Evolutionary conservation across 2,797 vertebrate genomes (phyloP).

Genomic region (Hippoglossus hippoglossus): DNA sequence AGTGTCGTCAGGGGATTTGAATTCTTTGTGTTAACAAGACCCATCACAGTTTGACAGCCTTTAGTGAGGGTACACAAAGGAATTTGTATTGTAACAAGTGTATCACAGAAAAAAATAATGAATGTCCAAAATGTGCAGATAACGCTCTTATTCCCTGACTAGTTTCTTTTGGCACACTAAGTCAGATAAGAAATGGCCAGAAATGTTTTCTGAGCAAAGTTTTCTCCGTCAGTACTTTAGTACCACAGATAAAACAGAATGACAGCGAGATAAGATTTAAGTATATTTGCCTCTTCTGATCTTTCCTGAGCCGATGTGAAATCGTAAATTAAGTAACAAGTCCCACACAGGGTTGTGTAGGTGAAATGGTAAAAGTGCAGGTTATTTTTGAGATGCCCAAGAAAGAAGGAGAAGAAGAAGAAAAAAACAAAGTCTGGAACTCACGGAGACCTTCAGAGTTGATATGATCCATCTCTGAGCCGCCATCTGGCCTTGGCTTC

Average conservation of each 20-base stretch:
- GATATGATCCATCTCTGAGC: conserved; percentile 72
- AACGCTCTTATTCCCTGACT: conserved; percentile 9
- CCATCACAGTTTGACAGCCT: conserved; percentile 64
- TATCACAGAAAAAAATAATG: conserved; percentile 30
- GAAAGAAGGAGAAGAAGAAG: not conserved
- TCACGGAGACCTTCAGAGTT: conserved; percentile 59
- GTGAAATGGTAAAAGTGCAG: conserved; percentile 53
- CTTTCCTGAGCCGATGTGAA: not conserved
- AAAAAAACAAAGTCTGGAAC: conserved; percentile 24
- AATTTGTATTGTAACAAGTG: conserved; percentile 21
- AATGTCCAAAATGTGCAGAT: conserved; percentile 18
- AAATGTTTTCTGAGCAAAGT: conserved; percentile 11
- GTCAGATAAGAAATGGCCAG: not conserved
- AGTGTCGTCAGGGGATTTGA: conserved; percentile 47
- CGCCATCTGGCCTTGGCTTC: conserved; percentile 72
- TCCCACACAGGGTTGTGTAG: conserved; percentile 38
- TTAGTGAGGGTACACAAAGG: conserved; percentile 31
- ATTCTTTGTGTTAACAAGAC: conserved; percentile 59
- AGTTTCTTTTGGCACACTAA: conserved; percentile 14
- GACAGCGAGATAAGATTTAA: not conserved
- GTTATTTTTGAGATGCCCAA: conserved; percentile 48
- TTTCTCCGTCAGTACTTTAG: not conserved
- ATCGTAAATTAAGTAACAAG: conserved; percentile 31
- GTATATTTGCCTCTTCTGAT: conserved; percentile 16
- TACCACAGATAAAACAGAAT: conserved; percentile 1